Evolutionary conservation across 2,888 invertebrate genomes (phyloP), one percentile per base, ranked within the genome.

Genomic region (Erebia ligea): DNA sequence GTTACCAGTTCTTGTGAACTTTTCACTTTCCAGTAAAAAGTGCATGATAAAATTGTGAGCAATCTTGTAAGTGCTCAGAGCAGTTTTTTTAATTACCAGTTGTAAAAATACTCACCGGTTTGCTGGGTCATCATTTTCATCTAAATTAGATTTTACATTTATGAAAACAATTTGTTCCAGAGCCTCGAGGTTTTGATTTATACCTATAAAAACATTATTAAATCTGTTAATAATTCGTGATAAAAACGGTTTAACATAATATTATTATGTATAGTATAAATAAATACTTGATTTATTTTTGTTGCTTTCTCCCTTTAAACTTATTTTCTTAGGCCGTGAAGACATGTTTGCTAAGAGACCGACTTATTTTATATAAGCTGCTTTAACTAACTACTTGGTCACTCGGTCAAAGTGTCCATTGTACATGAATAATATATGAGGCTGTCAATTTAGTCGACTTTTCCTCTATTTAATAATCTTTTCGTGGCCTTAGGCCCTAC

Each of bases 281-380:
- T 54, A 54, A 54, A 54, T 62, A 62, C 62, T 48, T 48, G 13
- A 21, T 21, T 48, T 15, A 48, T 62, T 45, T 13, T 19, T 48
- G 13, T 62, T 15, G 13, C 13, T 48, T 21, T 1, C 45, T 8
- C 45, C 19, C 42, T 17, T 62, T 15, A 58, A 58, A 59, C 9
- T 42, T 59, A 19, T 62, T 62, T 62, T 62, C 62, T 62, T 62
- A 17, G 15, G 45, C 45, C 61, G 61, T 11, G 11, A 19, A 15
- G 62, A 21, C 62, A 62, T 62, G 21, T 62, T 21, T 19, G 13
- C 34, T 8, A 17, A 42, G 42, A 17, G 17, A 40, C 13, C 13
- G 3, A 19, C 19, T 19, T 6, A 19, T 19, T 62, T 21, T 17
- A 13, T 48, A 21, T 17, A 45, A 19, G 15, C 45, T 62, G 45